Evolutionary conservation across 2,113 vertebrate species (phyloP).

Genomic region (Tenrec ecaudatus): DNA sequence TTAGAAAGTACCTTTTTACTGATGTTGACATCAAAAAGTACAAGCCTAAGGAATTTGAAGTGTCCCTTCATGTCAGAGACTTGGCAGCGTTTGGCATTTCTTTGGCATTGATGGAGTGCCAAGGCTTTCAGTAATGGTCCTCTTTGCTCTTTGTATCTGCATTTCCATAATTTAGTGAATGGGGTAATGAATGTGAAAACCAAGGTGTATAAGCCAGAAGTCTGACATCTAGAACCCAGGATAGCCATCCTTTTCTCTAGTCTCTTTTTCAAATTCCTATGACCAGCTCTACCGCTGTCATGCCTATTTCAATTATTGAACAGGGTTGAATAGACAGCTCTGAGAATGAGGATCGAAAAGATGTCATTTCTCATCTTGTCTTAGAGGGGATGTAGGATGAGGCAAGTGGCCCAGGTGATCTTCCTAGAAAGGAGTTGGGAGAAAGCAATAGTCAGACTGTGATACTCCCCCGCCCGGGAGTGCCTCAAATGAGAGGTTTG

Average conservation of each 20-base stretch:
- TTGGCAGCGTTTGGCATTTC: neutral
- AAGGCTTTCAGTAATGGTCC: neutral
- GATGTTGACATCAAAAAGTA: constrained; percentile 9
- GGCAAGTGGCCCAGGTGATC: neutral
- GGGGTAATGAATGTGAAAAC: neutral
- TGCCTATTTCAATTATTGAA: constrained; percentile 52
- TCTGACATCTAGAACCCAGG: neutral
- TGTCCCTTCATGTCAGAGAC: neutral
- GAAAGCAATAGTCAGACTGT: neutral
- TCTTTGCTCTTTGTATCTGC: neutral
- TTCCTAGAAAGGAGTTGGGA: neutral
- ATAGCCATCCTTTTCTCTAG: neutral
- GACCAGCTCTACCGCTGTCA: neutral
- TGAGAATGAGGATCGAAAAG: constrained; percentile 47
- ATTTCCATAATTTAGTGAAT: constrained; percentile 18
- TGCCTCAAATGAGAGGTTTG: neutral
- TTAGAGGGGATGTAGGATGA: constrained; percentile 14
- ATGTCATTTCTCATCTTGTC: constrained; percentile 54
- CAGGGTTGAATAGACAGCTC: constrained; percentile 12
- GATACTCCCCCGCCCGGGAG: neutral
- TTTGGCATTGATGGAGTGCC: neutral
- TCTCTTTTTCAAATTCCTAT: neutral
- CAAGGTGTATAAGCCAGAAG: neutral
- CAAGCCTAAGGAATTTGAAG: neutral
- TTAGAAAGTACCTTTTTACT: neutral